Base-by-base conservation (phyloP, 2,888 invertebrate genomes). In the Ormyrus labotus region DNA sequence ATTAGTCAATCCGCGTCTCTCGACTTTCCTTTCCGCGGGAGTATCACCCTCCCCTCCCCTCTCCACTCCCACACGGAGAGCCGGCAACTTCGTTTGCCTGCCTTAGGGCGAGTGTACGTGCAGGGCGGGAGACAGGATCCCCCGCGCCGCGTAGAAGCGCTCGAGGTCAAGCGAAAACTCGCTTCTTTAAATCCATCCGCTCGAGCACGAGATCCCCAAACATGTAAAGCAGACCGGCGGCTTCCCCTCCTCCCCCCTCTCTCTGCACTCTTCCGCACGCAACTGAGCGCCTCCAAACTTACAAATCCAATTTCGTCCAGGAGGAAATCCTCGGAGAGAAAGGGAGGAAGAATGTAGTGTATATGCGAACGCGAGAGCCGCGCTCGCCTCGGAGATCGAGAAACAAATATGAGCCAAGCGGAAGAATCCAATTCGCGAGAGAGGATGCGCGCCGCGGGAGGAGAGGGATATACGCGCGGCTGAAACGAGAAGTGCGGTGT, bases 281-380 rank as follows among this genome's bases (percentile, higher is more conserved):
- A 34, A 34, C 34, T 34, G 34, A 34, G 67, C 50, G 34, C 45
- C 78, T 70, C 53, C 82, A 80, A 85, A 85, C 84, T 85, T 86
- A 85, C 86, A 87, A 87, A 87, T 87, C 84, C 84, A 84, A 88
- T 87, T 85, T 83, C 74, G 81, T 82, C 82, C 83, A 71, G 72
- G 64, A 72, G 78, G 79, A 76, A 75, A 75, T 78, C 76, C 78
- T 61, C 51, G 8, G 34, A 10, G 19, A 57, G 45, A 71, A 67
- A 34, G n/a, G 58, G 58, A 53, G 48, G 64, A 50, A 60, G 34
- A 34, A 51, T 9, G 1, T 48, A 48, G 50, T 34, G 34, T 34
- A 34, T 34, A 34, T 11, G 51, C 51, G 7, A 57, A 60, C 50
- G 45, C 2, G 47, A 58, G 57, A 47, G 6, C 19, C 5, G 19